A percentile compares a stretch with the other conserved stretches of the same genome.
Evolutionary conservation across 2,888 invertebrate species (phyloP).

Genomic region (Pasiphila rectangulata): DNA sequence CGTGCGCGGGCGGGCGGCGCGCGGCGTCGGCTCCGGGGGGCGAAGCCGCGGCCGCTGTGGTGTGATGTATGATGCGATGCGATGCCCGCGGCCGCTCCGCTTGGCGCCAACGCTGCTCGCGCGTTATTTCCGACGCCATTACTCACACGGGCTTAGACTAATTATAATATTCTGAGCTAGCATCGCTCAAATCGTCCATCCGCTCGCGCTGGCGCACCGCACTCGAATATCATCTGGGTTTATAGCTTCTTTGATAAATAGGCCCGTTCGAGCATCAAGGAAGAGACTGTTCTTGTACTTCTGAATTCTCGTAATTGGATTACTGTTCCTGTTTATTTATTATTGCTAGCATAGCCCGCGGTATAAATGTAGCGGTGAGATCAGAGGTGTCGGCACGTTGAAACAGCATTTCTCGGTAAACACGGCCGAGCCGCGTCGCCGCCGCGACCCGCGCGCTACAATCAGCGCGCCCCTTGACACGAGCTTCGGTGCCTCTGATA

Average conservation of each 20-base stretch:
- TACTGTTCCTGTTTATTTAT: conserved; percentile 30
- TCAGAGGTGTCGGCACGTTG: conserved; percentile 62
- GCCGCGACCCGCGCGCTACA: conserved; percentile 44
- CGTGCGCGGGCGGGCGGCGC: conserved; percentile 43
- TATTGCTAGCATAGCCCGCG: conserved; percentile 27
- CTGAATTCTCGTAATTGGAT: conserved; percentile 26
- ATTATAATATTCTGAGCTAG: conserved; percentile 75
- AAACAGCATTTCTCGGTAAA: conserved; percentile 55
- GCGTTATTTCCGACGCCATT: conserved; percentile 78
- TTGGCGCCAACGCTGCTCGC: conserved; percentile 75
- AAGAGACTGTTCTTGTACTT: conserved; percentile 22
- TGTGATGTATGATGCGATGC: conserved; percentile 43
- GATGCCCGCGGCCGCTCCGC: conserved; percentile 52
- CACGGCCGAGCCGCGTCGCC: conserved; percentile 42
- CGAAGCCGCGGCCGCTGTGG: conserved; percentile 29
- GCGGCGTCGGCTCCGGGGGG: conserved; percentile 26
- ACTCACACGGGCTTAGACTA: conserved; percentile 76
- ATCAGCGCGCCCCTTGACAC: conserved; percentile 71
- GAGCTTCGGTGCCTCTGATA: conserved; percentile 48
- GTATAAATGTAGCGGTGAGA: conserved; percentile 52
- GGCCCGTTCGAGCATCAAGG: conserved; percentile 24
- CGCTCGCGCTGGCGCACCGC: conserved; percentile 42
- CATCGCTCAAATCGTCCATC: conserved; percentile 50
- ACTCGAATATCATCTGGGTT: conserved; percentile 32
- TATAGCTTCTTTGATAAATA: conserved; percentile 30